phyloP scores from a whole-genome alignment of 2,113 vertebrate genomes.

The Asarcornis scutulata region DNA sequence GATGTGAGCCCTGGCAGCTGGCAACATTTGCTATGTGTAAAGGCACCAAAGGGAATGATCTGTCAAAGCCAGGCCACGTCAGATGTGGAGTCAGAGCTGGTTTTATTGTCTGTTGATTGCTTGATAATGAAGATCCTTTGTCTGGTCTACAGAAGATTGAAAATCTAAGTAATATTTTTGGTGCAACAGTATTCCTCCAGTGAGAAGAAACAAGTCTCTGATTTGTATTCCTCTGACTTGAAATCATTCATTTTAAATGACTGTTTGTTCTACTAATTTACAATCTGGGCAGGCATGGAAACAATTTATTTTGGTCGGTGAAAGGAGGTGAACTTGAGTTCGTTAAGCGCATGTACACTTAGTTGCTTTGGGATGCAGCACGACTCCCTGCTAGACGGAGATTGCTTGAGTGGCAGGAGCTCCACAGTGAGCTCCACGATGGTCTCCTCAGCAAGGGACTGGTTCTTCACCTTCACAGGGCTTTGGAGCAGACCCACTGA shows the following conservation, averaged over 20 bases:
- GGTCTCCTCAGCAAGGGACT: not conserved
- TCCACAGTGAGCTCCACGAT: fast-evolving
- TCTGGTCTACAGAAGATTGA: not conserved
- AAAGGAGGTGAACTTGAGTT: slow-evolving; percentile 11
- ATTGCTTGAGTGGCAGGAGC: not conserved
- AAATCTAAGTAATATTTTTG: not conserved
- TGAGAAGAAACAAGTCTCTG: not conserved
- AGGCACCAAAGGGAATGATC: not conserved
- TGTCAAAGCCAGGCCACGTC: not conserved
- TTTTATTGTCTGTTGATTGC: not conserved
- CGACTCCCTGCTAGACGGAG: not conserved
- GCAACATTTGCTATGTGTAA: not conserved
- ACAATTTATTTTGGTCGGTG: slow-evolving; percentile 50
- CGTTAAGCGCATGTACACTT: not conserved
- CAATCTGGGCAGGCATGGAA: slow-evolving; percentile 32
- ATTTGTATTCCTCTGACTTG: slow-evolving; percentile 54
- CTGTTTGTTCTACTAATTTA: slow-evolving; percentile 60
- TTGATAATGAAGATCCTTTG: not conserved
- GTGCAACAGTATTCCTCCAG: not conserved
- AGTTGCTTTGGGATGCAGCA: not conserved
- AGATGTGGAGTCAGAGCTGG: not conserved
- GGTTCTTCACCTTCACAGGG: not conserved
- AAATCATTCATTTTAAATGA: slow-evolving; percentile 65
- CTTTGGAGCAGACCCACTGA: not conserved
- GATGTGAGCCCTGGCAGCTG: not conserved